Evolutionary conservation across 2,113 vertebrate genomes (phyloP).

Genomic region (Lepus europaeus): DNA sequence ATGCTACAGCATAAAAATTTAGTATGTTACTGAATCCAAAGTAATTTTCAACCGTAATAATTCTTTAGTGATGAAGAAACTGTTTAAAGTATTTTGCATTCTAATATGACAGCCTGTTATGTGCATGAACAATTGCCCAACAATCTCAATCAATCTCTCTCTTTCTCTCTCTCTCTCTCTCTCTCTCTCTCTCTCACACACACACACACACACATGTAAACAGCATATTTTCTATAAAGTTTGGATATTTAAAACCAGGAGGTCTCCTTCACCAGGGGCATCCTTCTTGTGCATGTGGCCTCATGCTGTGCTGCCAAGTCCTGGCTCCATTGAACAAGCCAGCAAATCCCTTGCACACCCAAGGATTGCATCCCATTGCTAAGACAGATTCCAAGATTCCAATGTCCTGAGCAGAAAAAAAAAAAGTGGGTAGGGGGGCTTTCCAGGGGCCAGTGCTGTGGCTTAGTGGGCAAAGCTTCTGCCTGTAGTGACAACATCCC

Average conservation of each 20-base stretch:
- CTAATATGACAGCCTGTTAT: not conserved
- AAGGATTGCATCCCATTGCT: not conserved
- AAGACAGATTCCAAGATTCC: not conserved
- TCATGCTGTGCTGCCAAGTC: not conserved
- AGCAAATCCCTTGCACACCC: not conserved
- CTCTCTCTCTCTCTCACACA: too few relatives aligned
- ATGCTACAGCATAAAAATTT: not conserved
- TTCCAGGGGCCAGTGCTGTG: too few relatives aligned
- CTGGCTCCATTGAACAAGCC: not conserved
- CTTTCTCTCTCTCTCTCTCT: too few relatives aligned
- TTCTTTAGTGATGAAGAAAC: not conserved
- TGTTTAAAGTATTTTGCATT: slow-evolving; percentile 40
- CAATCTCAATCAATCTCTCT: not conserved
- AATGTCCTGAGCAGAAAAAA: not conserved
- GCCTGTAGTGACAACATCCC: too few relatives aligned
- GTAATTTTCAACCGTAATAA: not conserved
- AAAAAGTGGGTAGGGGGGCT: not conserved
- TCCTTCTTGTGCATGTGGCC: not conserved
- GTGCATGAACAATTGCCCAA: not conserved
- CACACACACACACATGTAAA: not conserved
- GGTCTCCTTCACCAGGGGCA: not conserved
- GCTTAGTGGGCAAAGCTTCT: too few relatives aligned
- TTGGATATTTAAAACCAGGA: not conserved
- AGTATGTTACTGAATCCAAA: not conserved
- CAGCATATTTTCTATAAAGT: not conserved